Evolutionary conservation across 1,140 invertebrate species (phyloP), one percentile per base, ranked within the genome.

Genomic region (Protaetia brevitarsis): DNA sequence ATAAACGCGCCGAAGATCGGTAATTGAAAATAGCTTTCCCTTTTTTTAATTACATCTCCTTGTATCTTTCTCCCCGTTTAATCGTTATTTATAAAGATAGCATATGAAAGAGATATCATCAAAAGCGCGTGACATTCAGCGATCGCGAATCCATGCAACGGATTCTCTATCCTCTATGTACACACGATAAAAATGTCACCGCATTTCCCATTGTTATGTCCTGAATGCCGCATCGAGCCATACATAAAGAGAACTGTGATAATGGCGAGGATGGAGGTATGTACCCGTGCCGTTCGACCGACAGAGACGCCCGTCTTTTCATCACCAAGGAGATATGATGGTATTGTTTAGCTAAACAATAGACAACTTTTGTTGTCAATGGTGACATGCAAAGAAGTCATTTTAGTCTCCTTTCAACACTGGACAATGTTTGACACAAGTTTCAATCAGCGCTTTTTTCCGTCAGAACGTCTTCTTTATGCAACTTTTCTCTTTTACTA

Each of bases 371-470:
- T 74, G 73, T 74, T 74, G 73, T 74, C 73, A 74, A 74, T 74
- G 72, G 71, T 74, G 73, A 74, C 73, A 74, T 74, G 73, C 73
- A 74, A 74, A 74, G 73, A 74, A 74, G 73, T 74, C 73, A 74
- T 74, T 74, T 72, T 73, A 68, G 72, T 65, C 67, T 70, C 67
- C 68, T 69, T 68, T 67, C 68, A 68, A 41, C 60, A 64, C 59
- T 66, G 65, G 71, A 70, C 69, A 70, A 68, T 70, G 69, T 70
- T 70, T 68, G 69, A 70, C 69, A 66, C 69, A 68, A 70, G 66
- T 70, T 70, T 70, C 69, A 70, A 70, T 70, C 69, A 62, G 66
- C 65, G 67, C 29, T 70, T 70, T 69, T 70, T 66, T 36, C 21
- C n/a, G 60, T 29, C 41, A 19, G 41, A 51, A 51, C 41, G 51